Percentiles rank a stretch among this genome's conserved stretches.
phyloP scores from a whole-genome alignment of 2,797 vertebrate species.

The Malacoraja senta region DNA sequence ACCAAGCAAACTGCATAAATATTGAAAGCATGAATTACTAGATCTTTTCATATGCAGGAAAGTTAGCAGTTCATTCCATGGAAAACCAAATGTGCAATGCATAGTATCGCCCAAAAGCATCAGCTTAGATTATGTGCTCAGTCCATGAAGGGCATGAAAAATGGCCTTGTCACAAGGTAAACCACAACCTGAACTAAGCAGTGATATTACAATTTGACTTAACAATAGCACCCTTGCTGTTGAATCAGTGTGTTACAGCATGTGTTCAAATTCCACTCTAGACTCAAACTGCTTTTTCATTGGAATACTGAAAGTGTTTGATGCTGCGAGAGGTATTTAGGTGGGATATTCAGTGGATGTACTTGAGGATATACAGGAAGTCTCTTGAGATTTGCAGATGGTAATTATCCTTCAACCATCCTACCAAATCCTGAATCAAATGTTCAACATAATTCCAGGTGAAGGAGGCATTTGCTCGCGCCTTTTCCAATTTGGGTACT shows the following conservation, averaged over 20 bases:
- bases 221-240: background rate
- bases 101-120: background rate
- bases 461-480: too few species aligned
- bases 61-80: background rate
- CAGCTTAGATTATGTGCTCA: background rate
- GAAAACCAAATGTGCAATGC: background rate
- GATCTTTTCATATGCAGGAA: background rate
- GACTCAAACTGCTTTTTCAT: background rate
- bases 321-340: background rate
- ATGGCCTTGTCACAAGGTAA: background rate
- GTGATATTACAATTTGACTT: background rate
- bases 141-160: background rate
- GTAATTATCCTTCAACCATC: background rate
- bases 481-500: too few species aligned
- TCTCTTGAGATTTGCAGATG: background rate
- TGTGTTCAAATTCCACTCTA: background rate
- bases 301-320: background rate
- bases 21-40: background rate
- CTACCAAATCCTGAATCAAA: background rate
- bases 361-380: background rate
- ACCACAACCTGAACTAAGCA: background rate
- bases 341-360: background rate
- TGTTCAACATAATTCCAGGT: too few species aligned
- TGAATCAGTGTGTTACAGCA: background rate
- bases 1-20: background rate